These are phyloP conservation scores for Nematostella vectensis DNA, from an alignment of 92 coral and sea anemone species.

Conservation along the genomic window DNA sequence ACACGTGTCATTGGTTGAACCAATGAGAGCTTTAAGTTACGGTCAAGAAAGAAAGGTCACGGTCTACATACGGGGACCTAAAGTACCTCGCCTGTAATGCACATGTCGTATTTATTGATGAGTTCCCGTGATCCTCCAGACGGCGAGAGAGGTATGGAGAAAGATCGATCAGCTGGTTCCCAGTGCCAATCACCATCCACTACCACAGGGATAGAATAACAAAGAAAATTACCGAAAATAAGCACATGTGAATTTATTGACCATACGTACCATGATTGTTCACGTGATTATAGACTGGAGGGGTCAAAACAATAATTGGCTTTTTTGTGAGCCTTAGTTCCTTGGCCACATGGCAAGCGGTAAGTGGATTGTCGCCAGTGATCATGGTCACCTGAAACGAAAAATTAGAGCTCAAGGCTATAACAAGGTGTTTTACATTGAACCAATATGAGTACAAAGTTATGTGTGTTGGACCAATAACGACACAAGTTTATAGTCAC, in stretches of 20 bases:
- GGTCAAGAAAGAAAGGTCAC: too few relatives aligned
- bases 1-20: too few relatives aligned
- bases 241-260: too few relatives aligned
- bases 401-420: background rate
- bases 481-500: background rate
- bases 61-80: too few relatives aligned
- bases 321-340: conserved; percentile 77
- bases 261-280: conserved; percentile 20
- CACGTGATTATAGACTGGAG: conserved; percentile 13
- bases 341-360: conserved; percentile 98
- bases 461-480: background rate
- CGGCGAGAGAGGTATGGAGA: conserved; percentile 69
- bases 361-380: conserved; percentile 98
- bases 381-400: conserved; percentile 77
- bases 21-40: too few relatives aligned
- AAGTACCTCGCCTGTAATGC: conserved; percentile 99
- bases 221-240: too few relatives aligned
- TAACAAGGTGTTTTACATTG: too few relatives aligned
- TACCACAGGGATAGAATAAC: conserved; percentile 13
- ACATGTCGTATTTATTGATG: conserved; percentile 71
- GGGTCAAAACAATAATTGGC: conserved; percentile 72
- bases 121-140: conserved; percentile 65
- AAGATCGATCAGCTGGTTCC: conserved; percentile 86
- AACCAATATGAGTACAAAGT: too few relatives aligned
- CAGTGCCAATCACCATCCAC: conserved; percentile 83